These are phyloP conservation scores for Coregonus ussuriensis DNA, from an alignment of 2,797 vertebrate genomes.

Conservation along the genomic window DNA sequence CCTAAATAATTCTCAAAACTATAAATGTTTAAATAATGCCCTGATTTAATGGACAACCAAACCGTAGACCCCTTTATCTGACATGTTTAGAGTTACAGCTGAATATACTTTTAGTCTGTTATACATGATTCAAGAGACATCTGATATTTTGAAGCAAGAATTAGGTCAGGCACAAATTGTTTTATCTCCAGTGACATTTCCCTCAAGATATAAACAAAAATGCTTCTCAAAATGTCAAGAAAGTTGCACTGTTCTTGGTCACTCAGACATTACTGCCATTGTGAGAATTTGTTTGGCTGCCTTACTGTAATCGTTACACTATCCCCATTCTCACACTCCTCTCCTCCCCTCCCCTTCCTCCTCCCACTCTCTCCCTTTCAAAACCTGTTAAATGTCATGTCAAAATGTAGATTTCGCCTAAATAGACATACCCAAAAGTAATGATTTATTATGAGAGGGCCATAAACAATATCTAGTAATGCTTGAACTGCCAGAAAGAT, in stretches of 20 bases:
- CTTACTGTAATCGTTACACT: too few relatives aligned
- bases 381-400: too few relatives aligned
- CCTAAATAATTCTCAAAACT: too few relatives aligned
- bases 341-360: too few relatives aligned
- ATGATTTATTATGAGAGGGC: too few relatives aligned
- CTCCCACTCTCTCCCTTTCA: too few relatives aligned
- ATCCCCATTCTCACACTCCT: too few relatives aligned
- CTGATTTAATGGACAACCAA: background rate
- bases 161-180: constrained; percentile 44
- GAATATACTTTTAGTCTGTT: background rate
- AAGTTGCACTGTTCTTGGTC: background rate
- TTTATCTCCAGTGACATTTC: constrained; percentile 44
- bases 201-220: constrained; percentile 31
- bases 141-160: constrained; percentile 56
- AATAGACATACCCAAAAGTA: too few relatives aligned
- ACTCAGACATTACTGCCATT: background rate
- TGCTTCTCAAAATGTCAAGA: constrained; percentile 10
- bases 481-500: too few relatives aligned
- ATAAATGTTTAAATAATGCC: background rate
- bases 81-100: background rate
- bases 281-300: background rate
- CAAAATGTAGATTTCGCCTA: too few relatives aligned
- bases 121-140: constrained; percentile 23
- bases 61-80: background rate
- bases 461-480: too few relatives aligned